Base-by-base conservation (phyloP, 2,797 vertebrate genomes). In the Lateolabrax maculatus region DNA sequence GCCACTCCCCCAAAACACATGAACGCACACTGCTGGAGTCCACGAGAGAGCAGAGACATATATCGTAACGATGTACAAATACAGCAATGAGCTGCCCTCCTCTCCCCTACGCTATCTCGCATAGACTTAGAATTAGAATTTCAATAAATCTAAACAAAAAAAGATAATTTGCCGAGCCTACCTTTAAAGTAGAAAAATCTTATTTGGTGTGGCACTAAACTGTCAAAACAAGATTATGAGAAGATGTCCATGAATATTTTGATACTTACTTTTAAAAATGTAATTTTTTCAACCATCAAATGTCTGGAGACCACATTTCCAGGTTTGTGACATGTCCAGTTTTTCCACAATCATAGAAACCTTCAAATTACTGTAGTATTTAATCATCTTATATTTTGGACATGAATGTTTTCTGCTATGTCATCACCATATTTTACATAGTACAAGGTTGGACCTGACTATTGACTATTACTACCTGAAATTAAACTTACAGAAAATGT, bases 251-350 rank as follows among this genome's bases (percentile, higher is more conserved):
- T 6, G 8, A 25, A 56, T 12, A 67, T 21, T 12, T 39, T 39
- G 11, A 8, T 9, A 67, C 7, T 2, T 1, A 41, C 36, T 21
- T 34, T 29, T n/a, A n/a, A n/a, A n/a, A n/a, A 34, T 23, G 11
- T 23, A 3, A 3, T 19, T 6, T 57, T 2, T 65, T 27, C 13
- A 53, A 43, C 1, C 15, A 39, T 53, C 2, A 19, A 44, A 44
- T 23, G 21, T 46, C 34, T 43, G 27, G 16, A 36, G 15, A 36
- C 11, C 12, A 57, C 1, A 34, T 48, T 53, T 56, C 7, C 15
- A n/a, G 7, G 1, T 53, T 27, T 80, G 63, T 49, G 43, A 43
- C 13, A 77, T 63, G 44, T 72, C 18, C 9, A 52, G 12, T 6
- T 67, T 73, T 34, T 43, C 29, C 27, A 23, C 13, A 21, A 57